These are phyloP conservation scores for Orthochromis malagaraziensis DNA, from an alignment of 2,113 vertebrate species.

Conservation along the genomic window DNA sequence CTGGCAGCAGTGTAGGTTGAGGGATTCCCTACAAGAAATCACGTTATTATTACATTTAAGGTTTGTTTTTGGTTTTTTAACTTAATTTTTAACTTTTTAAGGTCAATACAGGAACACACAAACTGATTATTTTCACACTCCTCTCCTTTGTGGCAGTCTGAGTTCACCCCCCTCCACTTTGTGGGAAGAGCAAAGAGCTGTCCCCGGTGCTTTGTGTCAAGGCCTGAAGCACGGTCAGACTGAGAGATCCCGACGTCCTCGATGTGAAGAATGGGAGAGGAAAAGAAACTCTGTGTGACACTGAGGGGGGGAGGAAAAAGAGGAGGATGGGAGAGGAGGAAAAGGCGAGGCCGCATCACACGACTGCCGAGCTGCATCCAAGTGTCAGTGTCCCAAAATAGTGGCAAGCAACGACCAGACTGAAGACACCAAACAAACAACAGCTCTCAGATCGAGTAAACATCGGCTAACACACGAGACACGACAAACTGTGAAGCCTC, in stretches of 20 bases:
- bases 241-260: constrained; percentile 37
- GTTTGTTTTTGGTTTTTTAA: not conserved
- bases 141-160: not conserved
- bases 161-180: not conserved
- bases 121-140: constrained; percentile 6
- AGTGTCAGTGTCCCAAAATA: constrained; percentile 65
- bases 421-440: constrained; percentile 71
- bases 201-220: constrained; percentile 55
- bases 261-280: constrained; percentile 8
- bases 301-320: not conserved
- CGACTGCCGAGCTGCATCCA: constrained; percentile 28
- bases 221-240: not conserved
- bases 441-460: constrained; percentile 67
- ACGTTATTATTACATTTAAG: fast-evolving
- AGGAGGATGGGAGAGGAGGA: not conserved
- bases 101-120: constrained; percentile 10
- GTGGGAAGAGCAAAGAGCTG: constrained; percentile 39
- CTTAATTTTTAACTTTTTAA: not conserved
- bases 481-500: constrained; percentile 45
- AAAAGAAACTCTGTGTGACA: constrained; percentile 33
- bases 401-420: constrained; percentile 47
- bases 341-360: constrained; percentile 42
- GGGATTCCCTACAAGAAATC: not conserved
- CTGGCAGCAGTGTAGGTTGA: not conserved
- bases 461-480: constrained; percentile 41